Evolutionary conservation across 2,797 vertebrate genomes (phyloP).

Genomic region (Microchirus variegatus): DNA sequence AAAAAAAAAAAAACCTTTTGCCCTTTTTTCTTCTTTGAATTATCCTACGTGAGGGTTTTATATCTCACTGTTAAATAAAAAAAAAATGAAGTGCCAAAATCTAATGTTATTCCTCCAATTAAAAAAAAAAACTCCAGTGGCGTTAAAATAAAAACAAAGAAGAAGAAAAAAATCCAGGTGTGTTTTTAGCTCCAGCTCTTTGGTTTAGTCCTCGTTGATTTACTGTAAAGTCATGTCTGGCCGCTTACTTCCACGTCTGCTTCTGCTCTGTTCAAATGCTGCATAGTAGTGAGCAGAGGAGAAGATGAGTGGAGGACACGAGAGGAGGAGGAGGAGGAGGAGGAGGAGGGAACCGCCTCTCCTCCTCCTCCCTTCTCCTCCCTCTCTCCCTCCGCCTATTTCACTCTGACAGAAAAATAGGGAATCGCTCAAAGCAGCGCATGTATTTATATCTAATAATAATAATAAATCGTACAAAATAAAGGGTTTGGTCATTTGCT

Average conservation of each 20-base stretch:
- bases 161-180: conserved; percentile 17
- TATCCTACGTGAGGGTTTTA: no score
- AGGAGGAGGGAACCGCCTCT: conserved; percentile 67
- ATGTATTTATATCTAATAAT: no score
- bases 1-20: no score
- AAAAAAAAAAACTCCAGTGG: conserved; percentile 32
- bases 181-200: conserved; percentile 2
- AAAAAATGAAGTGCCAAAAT: no score
- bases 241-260: conserved; percentile 1
- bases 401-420: neutral
- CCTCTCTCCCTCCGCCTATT: conserved; percentile 48
- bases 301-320: conserved; percentile 30
- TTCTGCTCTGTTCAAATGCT: conserved; percentile 43
- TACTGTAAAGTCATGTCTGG: conserved; percentile 12
- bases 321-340: conserved; percentile 43
- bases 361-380: conserved; percentile 41
- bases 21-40: no score
- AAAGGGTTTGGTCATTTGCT: no score
- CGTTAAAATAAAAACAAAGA: no score
- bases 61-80: no score
- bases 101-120: neutral
- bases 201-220: conserved; percentile 15
- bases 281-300: conserved; percentile 22
- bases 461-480: no score
- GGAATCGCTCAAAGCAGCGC: no score